Percentiles rank a stretch among this genome's conserved stretches.
These are phyloP conservation scores for Melitaea athalia DNA, from an alignment of 2,888 invertebrate species.

Conservation along the genomic window DNA sequence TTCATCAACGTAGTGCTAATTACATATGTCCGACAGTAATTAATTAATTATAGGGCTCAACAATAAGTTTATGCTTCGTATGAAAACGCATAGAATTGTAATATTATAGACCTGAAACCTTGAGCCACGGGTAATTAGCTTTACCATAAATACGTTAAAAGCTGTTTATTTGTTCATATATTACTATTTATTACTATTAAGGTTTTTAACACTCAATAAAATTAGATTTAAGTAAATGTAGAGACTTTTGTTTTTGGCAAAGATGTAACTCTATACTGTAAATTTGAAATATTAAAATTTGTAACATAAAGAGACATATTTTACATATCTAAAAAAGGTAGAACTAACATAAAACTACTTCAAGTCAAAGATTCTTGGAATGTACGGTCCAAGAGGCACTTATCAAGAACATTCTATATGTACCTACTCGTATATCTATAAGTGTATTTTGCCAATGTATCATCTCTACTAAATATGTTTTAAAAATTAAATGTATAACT, in stretches of 20 bases:
- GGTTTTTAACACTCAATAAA: neutral
- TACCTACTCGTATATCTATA: too few relatives aligned
- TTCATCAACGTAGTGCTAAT: slow-evolving; percentile 11
- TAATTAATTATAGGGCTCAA: slow-evolving; percentile 25
- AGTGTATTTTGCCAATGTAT: too few relatives aligned
- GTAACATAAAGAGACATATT: too few relatives aligned
- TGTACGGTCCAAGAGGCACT: neutral
- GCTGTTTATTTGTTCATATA: slow-evolving; percentile 14
- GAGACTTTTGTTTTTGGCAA: too few relatives aligned
- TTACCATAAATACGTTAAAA: slow-evolving; percentile 14
- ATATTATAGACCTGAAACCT: slow-evolving; percentile 31
- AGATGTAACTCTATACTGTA: too few relatives aligned
- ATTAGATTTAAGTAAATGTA: too few relatives aligned
- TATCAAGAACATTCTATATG: neutral
- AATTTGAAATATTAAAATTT: too few relatives aligned
- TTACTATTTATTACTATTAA: slow-evolving; percentile 8
- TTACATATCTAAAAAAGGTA: neutral
- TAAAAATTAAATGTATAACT: too few relatives aligned
- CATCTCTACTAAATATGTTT: too few relatives aligned
- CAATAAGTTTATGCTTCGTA: slow-evolving; percentile 21
- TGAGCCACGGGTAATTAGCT: slow-evolving; percentile 22
- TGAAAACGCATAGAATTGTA: slow-evolving; percentile 29
- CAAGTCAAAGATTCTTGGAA: neutral
- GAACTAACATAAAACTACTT: neutral
- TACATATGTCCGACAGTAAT: slow-evolving; percentile 26